Evolutionary conservation across 2,888 invertebrate species (phyloP), one percentile per base, ranked within the genome.

Genomic region (Hirtodrosophila trivittata): DNA sequence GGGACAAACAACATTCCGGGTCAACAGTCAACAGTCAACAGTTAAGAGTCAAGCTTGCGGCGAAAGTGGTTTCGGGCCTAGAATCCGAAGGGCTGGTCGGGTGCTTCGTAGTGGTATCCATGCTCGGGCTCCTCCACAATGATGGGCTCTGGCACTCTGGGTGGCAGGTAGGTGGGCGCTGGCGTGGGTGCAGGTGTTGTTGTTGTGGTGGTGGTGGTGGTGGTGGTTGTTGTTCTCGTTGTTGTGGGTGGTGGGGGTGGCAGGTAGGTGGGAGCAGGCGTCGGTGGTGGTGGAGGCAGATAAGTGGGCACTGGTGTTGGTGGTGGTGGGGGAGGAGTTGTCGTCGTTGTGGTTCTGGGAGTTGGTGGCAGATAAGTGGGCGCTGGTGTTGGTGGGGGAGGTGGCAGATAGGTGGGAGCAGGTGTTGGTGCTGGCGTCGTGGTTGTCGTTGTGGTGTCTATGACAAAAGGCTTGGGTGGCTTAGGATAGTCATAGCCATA

Each of bases 401-500:
- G 70, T 7, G 78, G 82, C 46, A 84, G 26, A 16, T 84, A 84
- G 1, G 77, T 81, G 3, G 86, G 72, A 4, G 59, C 63, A 0
- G 77, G 72, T 8, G 71, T 71, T 0, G 77, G 75, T 0, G 82
- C 71, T 1, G 85, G 68, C 4, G 76, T 28, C 9, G 28, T 28
- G 5, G 28, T 28, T 0, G 50, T 58, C 1, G 69, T 57, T 18
- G 66, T 68, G 13, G 67, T 73, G 18, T 33, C 41, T 41, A 87
- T 67, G 26, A 83, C 75, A 56, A 89, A 83, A 0, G 81, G 76
- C 25, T 71, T 50, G 6, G 37, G 64, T 0, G 89, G 89, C 47
- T 75, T 65, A 30, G 75, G 80, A 51, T 88, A 89, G 8, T 76
- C 76, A 37, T 89, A 88, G 21, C 89, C 89, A 50, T 88, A 66